Conservation (phyloP, 2,888 invertebrate species). For the Lepidocyrtoides sp. region DNA sequence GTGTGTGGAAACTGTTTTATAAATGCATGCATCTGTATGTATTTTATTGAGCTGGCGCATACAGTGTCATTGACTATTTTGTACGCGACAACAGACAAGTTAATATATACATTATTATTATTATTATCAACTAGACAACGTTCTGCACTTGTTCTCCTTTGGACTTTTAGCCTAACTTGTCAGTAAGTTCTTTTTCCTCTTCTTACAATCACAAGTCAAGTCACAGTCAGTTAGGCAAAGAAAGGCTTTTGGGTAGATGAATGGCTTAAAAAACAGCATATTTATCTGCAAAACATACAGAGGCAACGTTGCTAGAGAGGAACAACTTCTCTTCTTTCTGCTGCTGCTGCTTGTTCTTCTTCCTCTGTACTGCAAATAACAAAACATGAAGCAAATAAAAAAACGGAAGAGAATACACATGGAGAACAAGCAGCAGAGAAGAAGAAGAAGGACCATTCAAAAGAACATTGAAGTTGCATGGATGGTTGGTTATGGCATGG, state of each 20-base stretch:
- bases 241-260: conserved; percentile 32
- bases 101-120: neutral
- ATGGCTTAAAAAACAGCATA: conserved; percentile 16
- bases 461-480: conserved; percentile 55
- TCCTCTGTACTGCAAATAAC: neutral
- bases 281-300: conserved; percentile 35
- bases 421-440: conserved; percentile 12
- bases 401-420: conserved; percentile 48
- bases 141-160: neutral
- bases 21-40: too few species aligned
- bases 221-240: conserved; percentile 60
- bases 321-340: neutral
- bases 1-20: too few species aligned
- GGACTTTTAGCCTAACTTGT: conserved; percentile 1
- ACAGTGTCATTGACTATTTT: neutral
- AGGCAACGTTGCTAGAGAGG: neutral
- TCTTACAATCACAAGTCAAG: conserved; percentile 43
- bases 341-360: neutral
- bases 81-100: neutral
- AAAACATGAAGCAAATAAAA: conserved; percentile 12
- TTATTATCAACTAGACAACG: neutral
- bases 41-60: too few species aligned
- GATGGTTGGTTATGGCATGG: conserved; percentile 28
- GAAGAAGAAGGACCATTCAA: conserved; percentile 37
- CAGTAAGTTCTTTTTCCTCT: conserved; percentile 19